Evolutionary conservation across 2,113 vertebrate species (phyloP).

Genomic region (Clarias macrocephalus): DNA sequence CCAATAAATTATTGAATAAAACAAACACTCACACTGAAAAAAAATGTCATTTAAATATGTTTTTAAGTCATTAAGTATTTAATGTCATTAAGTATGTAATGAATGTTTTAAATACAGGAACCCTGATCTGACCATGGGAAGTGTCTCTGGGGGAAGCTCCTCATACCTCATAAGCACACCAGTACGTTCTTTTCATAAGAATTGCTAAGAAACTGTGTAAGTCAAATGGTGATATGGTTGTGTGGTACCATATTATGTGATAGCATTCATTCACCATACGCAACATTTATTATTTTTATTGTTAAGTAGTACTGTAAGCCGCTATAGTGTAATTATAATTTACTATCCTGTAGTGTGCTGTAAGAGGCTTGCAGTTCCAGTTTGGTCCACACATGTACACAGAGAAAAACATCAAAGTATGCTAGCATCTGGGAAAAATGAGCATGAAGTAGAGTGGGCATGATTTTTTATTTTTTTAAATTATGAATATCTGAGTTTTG

Average conservation of each 20-base stretch:
- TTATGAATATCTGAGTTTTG: too few relatives aligned
- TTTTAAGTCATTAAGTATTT: too few relatives aligned
- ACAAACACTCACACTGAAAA: background rate
- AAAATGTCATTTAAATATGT: background rate
- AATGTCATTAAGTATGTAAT: too few relatives aligned
- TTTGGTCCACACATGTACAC: background rate
- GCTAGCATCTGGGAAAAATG: conserved; percentile 31
- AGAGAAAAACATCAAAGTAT: conserved; percentile 12
- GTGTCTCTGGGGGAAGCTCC: conserved; percentile 28
- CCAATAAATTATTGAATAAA: background rate
- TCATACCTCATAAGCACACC: background rate
- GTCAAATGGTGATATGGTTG: background rate
- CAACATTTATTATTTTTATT: background rate
- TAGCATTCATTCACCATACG: background rate
- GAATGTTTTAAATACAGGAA: background rate
- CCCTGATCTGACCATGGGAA: background rate
- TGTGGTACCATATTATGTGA: background rate
- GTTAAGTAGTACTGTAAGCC: background rate
- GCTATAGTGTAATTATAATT: conserved; percentile 15
- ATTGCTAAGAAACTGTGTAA: background rate
- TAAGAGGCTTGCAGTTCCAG: background rate
- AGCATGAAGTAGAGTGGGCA: background rate
- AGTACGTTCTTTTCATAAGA: conserved; percentile 24
- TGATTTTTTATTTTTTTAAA: background rate
- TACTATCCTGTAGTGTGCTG: background rate